Evolutionary conservation across 2,797 vertebrate genomes (phyloP).

Genomic region (Phoeniculus purpureus): DNA sequence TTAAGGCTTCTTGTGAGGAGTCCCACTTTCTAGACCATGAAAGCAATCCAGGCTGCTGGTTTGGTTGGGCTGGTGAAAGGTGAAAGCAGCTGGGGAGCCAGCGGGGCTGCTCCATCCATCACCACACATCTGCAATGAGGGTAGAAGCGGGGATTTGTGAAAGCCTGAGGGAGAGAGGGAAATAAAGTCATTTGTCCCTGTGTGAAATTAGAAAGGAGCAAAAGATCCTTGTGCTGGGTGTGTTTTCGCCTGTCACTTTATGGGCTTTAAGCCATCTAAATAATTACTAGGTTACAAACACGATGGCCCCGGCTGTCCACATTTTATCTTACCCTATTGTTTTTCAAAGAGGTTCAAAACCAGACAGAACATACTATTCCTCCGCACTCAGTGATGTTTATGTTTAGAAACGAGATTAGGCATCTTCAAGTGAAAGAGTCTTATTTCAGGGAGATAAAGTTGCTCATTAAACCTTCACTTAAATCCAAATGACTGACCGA

Average conservation of each 20-base stretch:
- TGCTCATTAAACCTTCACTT: conserved; percentile 30
- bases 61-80: background rate
- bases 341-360: conserved; percentile 35
- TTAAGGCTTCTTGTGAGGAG: background rate
- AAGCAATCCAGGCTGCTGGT: background rate
- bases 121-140: accelerated
- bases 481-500: conserved; percentile 16
- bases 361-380: conserved; percentile 42
- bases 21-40: background rate
- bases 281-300: conserved; percentile 41
- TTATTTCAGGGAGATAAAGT: conserved; percentile 37
- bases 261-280: conserved; percentile 14
- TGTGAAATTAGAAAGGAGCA: conserved; percentile 2
- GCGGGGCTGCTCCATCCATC: background rate
- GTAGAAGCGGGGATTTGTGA: background rate
- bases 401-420: conserved; percentile 47
- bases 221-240: conserved; percentile 1
- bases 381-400: background rate
- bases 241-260: conserved; percentile 30
- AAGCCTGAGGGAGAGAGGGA: background rate
- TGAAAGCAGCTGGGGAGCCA: background rate
- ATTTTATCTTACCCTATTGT: conserved; percentile 37
- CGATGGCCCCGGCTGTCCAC: background rate
- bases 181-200: background rate
- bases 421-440: conserved; percentile 17